A percentile compares a stretch with the other conserved stretches of the same genome.
Conservation (phyloP, 2,797 vertebrate species). For the Enteromius paludinosus region DNA sequence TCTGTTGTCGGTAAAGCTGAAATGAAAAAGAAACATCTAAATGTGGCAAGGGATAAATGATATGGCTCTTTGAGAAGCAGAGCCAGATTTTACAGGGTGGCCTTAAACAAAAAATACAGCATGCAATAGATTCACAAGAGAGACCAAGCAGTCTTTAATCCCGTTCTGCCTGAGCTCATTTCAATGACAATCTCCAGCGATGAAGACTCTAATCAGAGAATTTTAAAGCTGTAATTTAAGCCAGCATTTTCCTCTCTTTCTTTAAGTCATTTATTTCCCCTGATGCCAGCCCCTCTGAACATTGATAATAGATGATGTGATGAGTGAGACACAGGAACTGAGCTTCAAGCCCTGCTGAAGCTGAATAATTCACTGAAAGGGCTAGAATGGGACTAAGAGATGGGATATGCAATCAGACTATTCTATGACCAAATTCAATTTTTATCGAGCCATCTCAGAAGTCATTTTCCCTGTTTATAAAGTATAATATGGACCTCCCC, state of each 20-base stretch:
- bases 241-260: conserved; percentile 42
- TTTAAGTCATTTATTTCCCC: conserved; percentile 66
- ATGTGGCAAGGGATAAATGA: conserved; percentile 54
- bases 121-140: conserved; percentile 16
- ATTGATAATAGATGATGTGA: conserved; percentile 58
- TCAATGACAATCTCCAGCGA: conserved; percentile 67
- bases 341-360: conserved; percentile 53
- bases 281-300: conserved; percentile 56
- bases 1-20: not conserved
- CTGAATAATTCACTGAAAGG: conserved; percentile 53
- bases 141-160: conserved; percentile 60
- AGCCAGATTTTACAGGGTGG: conserved; percentile 46
- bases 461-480: conserved; percentile 29
- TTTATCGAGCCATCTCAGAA: conserved; percentile 46
- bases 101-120: conserved; percentile 38
- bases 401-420: conserved; percentile 46
- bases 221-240: conserved; percentile 64
- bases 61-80: conserved; percentile 40
- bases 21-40: conserved; percentile 39
- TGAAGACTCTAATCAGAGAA: conserved; percentile 68
- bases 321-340: conserved; percentile 60
- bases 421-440: conserved; percentile 50
- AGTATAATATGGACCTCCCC: not conserved
- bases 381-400: conserved; percentile 3
- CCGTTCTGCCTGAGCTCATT: conserved; percentile 58